Evolutionary conservation across 2,888 invertebrate species (phyloP).

Genomic region (Thumatha senex): DNA sequence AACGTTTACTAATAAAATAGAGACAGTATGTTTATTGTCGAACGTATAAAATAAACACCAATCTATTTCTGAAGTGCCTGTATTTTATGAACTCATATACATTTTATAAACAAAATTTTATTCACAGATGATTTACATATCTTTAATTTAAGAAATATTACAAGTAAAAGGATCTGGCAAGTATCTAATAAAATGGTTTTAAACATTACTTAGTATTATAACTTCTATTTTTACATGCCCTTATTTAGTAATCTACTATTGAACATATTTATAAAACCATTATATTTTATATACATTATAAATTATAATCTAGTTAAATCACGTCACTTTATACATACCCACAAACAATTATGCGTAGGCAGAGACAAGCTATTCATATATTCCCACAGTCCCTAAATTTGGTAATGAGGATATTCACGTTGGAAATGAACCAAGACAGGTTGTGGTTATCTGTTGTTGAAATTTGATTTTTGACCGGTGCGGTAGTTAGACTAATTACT

Average conservation of each 20-base stretch:
- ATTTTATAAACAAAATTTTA: constrained; percentile 15
- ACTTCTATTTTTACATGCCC: constrained; percentile 20
- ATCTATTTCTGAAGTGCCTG: constrained; percentile 26
- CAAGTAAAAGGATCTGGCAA: background rate
- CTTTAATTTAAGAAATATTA: background rate
- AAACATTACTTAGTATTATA: constrained; percentile 16
- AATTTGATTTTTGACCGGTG: too few relatives aligned
- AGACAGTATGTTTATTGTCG: background rate
- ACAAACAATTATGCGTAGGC: too few relatives aligned
- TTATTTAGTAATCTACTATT: constrained; percentile 30
- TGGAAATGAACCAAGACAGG: too few relatives aligned
- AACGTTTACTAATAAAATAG: background rate
- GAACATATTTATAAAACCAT: constrained; percentile 31
- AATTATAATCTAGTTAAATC: background rate
- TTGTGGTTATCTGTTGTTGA: too few relatives aligned
- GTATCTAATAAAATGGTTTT: background rate
- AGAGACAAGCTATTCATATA: too few relatives aligned
- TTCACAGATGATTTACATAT: constrained; percentile 7
- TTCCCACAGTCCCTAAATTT: too few relatives aligned
- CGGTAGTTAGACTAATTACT: too few relatives aligned
- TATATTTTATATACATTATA: background rate
- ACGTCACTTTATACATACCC: background rate
- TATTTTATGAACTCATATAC: constrained; percentile 28
- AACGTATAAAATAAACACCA: constrained; percentile 22
- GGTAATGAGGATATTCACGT: too few relatives aligned